Conservation (phyloP, 2,888 invertebrate species). For the Aphidius colemani region DNA sequence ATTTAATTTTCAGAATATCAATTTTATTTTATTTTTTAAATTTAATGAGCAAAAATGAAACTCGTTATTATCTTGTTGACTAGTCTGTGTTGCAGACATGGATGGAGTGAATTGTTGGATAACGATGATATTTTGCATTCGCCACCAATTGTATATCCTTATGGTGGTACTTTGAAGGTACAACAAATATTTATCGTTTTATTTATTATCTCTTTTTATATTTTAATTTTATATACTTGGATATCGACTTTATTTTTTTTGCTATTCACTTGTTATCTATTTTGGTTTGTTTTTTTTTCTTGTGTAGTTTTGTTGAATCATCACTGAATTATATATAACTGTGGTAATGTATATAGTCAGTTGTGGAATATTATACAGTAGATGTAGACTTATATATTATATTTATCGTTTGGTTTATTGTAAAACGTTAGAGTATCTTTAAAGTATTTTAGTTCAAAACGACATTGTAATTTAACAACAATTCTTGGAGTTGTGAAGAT, state of each 20-base stretch:
- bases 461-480: background rate
- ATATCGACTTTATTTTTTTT: background rate
- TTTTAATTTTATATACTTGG: slow-evolving; percentile 8
- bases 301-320: background rate
- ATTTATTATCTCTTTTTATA: background rate
- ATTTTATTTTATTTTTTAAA: slow-evolving; percentile 7
- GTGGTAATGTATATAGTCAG: too few species aligned
- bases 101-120: slow-evolving; percentile 22
- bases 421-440: too few species aligned
- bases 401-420: too few species aligned
- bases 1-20: background rate
- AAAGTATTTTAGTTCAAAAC: too few species aligned
- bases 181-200: slow-evolving; percentile 12
- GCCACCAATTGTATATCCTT: slow-evolving; percentile 64
- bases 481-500: slow-evolving; percentile 6
- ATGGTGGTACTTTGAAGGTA: slow-evolving; percentile 66
- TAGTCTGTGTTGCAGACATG: slow-evolving; percentile 32
- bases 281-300: background rate
- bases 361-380: too few species aligned
- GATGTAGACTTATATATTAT: too few species aligned
- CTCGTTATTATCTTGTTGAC: slow-evolving; percentile 34
- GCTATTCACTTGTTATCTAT: background rate
- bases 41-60: slow-evolving; percentile 26
- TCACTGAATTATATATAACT: too few species aligned
- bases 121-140: slow-evolving; percentile 42